These are phyloP conservation scores for Agriopis aurantiaria DNA, from an alignment of 2,888 invertebrate genomes.

Conservation along the genomic window DNA sequence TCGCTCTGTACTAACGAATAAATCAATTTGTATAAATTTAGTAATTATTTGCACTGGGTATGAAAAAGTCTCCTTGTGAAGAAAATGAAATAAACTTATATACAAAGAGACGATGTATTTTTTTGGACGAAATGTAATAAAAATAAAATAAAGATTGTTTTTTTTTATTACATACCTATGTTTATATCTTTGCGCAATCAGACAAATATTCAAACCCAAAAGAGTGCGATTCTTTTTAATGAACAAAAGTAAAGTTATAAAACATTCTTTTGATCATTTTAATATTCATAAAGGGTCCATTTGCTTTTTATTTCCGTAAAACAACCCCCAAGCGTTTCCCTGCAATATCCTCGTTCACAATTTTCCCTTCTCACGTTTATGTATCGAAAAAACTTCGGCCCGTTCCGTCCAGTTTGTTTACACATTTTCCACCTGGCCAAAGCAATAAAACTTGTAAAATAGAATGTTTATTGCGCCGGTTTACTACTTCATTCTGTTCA, in stretches of 20 bases:
- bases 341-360: slow-evolving; percentile 16
- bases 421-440: slow-evolving; percentile 53
- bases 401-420: slow-evolving; percentile 49
- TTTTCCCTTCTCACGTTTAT: slow-evolving; percentile 23
- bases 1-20: too few species aligned
- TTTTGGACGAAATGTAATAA: too few species aligned
- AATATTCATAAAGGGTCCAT: slow-evolving; percentile 10
- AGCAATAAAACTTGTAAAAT: slow-evolving; percentile 63
- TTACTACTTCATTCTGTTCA: slow-evolving; percentile 57
- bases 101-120: neutral
- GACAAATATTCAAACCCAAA: neutral
- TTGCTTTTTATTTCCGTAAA: slow-evolving; percentile 4
- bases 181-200: too few species aligned
- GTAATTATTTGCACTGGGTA: too few species aligned
- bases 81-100: neutral
- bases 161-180: too few species aligned
- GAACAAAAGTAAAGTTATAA: neutral
- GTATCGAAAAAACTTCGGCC: slow-evolving; percentile 39
- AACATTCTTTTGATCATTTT: slow-evolving; percentile 6
- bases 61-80: neutral
- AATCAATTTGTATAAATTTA: too few species aligned
- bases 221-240: neutral
- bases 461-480: slow-evolving; percentile 62
- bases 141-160: too few species aligned
- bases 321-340: slow-evolving; percentile 5